phyloP scores from a whole-genome alignment of 2,888 invertebrate genomes.

The Ophion ellenae region DNA sequence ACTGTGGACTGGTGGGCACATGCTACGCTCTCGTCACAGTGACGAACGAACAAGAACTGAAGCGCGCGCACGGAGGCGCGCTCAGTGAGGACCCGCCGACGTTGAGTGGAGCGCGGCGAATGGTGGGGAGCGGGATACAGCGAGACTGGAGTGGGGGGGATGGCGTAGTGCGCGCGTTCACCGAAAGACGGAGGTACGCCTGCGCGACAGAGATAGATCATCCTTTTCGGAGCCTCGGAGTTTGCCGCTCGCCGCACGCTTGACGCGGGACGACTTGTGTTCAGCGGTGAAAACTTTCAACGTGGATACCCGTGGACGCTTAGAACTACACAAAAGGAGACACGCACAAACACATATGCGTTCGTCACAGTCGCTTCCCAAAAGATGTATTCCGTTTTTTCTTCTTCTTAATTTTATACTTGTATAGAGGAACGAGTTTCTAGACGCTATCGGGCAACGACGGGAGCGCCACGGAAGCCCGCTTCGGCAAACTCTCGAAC shows the following conservation, averaged over 20 bases:
- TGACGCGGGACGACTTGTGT: background rate
- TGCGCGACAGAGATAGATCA: background rate
- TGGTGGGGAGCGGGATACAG: background rate
- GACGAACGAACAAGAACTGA: conserved; percentile 71
- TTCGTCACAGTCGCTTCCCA: background rate
- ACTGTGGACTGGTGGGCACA: conserved; percentile 79
- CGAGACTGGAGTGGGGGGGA: background rate
- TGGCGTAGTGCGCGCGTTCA: background rate
- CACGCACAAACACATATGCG: background rate
- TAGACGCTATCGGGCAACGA: background rate
- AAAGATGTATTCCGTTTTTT: background rate
- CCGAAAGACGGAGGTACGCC: background rate
- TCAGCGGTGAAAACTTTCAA: background rate
- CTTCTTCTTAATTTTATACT: background rate
- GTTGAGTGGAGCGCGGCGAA: background rate
- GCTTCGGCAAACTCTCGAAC: conserved; percentile 11
- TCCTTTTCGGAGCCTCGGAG: background rate
- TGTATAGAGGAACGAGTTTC: background rate
- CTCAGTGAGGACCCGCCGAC: background rate
- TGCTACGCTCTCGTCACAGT: conserved; percentile 74
- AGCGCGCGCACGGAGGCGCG: conserved; percentile 28
- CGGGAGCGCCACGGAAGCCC: background rate
- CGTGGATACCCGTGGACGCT: background rate
- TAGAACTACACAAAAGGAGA: background rate
- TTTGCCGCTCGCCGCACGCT: conserved; percentile 2